Evolutionary conservation across 2,113 vertebrate species (phyloP), one percentile per base, ranked within the genome.

Genomic region (Hippocampus zosterae): DNA sequence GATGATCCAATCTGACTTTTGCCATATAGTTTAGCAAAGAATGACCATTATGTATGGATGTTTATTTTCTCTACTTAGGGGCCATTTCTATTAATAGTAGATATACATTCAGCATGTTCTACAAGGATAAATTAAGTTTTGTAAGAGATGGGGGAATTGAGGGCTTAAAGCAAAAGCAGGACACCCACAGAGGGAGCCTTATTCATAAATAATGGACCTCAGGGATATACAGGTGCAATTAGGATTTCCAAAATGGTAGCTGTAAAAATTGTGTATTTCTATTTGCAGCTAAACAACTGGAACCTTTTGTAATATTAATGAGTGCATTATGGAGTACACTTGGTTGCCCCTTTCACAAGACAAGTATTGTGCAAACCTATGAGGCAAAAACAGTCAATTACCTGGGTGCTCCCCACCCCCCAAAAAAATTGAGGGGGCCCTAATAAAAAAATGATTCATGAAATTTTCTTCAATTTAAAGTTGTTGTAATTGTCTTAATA

Each of bases 171-270:
- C 74, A 67, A 75, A 83, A 85, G 59, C 70, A 77, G 78, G 67
- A 79, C 65, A 66, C 18, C 69, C 60, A 65, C 67, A 72, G 44
- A 69, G 8, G 50, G 67, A 77, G 67, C 59, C 66, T 80, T 73
- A 85, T 87, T 69, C 73, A 87, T 85, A 83, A 85, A 76, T 83
- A 80, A 85, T 83, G 76, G 48, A 33, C 78, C 76, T 69, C 70
- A 72, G 76, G 68, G 78, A 82, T 61, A 60, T 80, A 33, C 69
- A 78, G 59, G 64, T 78, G 80, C 73, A 84, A 75, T 78, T 80
- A 77, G 72, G 27, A 64, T 71, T 77, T 82, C 37, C 53, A 73
- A 25, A 81, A 77, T 63, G 53, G 62, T 68, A 23, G 15, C 16
- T 68, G 66, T 76, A 78, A 82, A 78, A 52, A 76, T 70, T 76